Base-by-base conservation (phyloP, 1,140 invertebrate species). In the Dendrolimus kikuchii region DNA sequence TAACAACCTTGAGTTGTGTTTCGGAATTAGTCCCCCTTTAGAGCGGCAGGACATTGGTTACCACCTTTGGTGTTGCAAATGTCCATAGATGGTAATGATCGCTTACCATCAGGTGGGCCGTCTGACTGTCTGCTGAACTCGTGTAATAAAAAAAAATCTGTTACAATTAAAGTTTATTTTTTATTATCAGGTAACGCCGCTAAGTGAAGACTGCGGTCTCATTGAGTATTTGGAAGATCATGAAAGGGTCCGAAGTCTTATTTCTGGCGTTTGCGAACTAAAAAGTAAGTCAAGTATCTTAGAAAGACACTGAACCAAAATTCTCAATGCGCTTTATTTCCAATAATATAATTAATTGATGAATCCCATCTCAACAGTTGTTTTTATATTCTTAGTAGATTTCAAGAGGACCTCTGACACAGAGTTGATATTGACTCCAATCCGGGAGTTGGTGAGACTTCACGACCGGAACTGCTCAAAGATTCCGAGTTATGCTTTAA, bases 221-320 rank as follows among this genome's bases (percentile, higher is more conserved):
- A 73, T 80, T 5, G 60, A 80, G 47, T 77, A 60, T 39, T 46
- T 80, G 23, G 74, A 80, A 43, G 58, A 64, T 5, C 55, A 70
- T 9, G 48, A 62, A 3, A 58, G 63, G 7, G 44, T 78, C 6
- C 42, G 68, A 5, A 52, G 5, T 0, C 9, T 75, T 37, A 64
- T 72, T 6, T 38, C 50, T 0, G 39, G 45, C 0, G 38, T 48
- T 0, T 37, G 52, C 40, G 46, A 64, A 6, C 38, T 70, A 5
- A 49, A 63, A 6, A 51, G 68, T 72, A 51, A 55, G 62, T 57
- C 23, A 23, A 23, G 23, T n/a, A n/a, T n/a, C n/a, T n/a, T n/a
- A n/a, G n/a, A n/a, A n/a, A n/a, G n/a, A n/a, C n/a, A n/a, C n/a
- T n/a, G n/a, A n/a, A n/a, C n/a, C n/a, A n/a, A n/a, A n/a, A n/a